Base-by-base conservation (phyloP, 2,888 invertebrate species). In the Theretra japonica region DNA sequence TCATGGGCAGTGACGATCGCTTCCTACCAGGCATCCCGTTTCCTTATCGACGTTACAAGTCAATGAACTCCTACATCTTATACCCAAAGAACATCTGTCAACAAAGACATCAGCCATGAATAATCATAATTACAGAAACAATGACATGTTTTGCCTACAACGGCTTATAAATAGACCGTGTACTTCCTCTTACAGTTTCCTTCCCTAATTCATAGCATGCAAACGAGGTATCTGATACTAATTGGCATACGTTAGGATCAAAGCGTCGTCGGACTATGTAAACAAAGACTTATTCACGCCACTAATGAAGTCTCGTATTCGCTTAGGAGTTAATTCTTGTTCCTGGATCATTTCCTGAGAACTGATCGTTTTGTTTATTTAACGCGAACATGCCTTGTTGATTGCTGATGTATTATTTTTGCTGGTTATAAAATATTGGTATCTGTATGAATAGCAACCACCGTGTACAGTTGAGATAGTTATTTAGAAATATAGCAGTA, bases 201-300 rank as follows among this genome's bases (percentile, higher is more conserved):
- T 53, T 53, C 53, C 53, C 53, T 53, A 53, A 53, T 53, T 53
- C 53, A 53, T n/a, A 53, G 53, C 53, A 53, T n/a, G n/a, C 41
- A 53, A n/a, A n/a, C n/a, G n/a, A 53, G n/a, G 53, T n/a, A n/a
- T 53, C 53, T n/a, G 53, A n/a, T 53, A 53, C 53, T 53, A 53
- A 53, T 53, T n/a, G 53, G 17, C 53, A n/a, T n/a, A 53, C n/a
- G n/a, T n/a, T 53, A 41, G 41, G 41, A 41, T 41, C 15, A 41
- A 41, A 41, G 41, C 41, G 41, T 41, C 41, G 15, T 41, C 11
- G 41, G 41, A 11, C 41, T 15, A 41, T 41, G 41, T 41, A 41
- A 41, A 41, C 41, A 41, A 41, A 41, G 41, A 41, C 41, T 33
- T 33, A 33, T 8, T 41, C 41, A 15, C 41, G 3, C 15, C 41